These are phyloP conservation scores for Solen grandis DNA, from an alignment of 1,140 invertebrate genomes.

Conservation along the genomic window DNA sequence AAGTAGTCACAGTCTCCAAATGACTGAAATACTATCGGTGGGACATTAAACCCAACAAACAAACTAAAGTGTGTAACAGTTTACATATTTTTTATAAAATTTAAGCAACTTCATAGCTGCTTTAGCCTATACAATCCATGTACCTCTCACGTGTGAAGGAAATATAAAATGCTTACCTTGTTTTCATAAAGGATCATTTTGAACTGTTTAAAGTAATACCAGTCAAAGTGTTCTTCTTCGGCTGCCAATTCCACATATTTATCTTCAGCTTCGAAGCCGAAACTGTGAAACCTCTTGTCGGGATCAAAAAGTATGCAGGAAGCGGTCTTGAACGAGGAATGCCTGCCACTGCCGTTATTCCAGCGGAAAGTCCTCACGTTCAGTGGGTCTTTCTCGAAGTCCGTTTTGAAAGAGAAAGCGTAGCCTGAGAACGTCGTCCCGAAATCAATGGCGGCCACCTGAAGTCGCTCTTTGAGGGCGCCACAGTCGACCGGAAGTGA, in stretches of 20 bases:
- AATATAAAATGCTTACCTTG: slow-evolving; percentile 35
- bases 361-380: slow-evolving; percentile 48
- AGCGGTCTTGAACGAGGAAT: slow-evolving; percentile 50
- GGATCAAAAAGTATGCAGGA: slow-evolving; percentile 55
- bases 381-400: slow-evolving; percentile 44
- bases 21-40: too few relatives aligned
- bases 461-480: slow-evolving; percentile 4
- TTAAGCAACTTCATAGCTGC: too few relatives aligned
- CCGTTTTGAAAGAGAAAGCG: slow-evolving; percentile 53
- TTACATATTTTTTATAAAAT: too few relatives aligned
- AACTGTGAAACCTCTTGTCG: slow-evolving; percentile 52
- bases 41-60: too few relatives aligned
- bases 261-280: slow-evolving; percentile 64
- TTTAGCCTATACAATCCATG: too few relatives aligned
- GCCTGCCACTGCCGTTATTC: neutral
- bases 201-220: slow-evolving; percentile 60
- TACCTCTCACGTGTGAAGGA: too few relatives aligned
- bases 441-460: slow-evolving; percentile 70
- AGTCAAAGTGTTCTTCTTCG: slow-evolving; percentile 20
- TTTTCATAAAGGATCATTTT: slow-evolving; percentile 62
- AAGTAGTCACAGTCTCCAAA: too few relatives aligned
- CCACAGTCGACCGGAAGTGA: neutral
- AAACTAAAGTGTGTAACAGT: too few relatives aligned
- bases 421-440: slow-evolving; percentile 63
- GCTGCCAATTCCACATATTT: slow-evolving; percentile 31